Evolutionary conservation across 2,113 vertebrate species (phyloP), one percentile per base, ranked within the genome.

Genomic region (Lamprotornis superbus): DNA sequence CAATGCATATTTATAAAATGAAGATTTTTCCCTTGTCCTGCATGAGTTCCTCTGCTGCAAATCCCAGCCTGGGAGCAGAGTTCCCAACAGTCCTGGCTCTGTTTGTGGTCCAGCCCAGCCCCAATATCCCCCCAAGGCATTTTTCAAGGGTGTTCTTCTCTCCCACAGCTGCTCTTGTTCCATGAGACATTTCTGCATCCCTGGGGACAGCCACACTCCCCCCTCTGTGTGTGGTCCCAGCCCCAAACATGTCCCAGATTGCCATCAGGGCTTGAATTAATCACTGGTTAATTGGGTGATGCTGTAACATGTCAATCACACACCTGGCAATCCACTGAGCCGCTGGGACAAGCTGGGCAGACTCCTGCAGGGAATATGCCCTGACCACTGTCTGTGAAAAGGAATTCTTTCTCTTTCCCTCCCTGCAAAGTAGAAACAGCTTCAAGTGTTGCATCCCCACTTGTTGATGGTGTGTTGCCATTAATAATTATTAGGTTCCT

Each of bases 281-380:
- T 93, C 55, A 28, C 63, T 5, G 7, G 0, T 46, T 87, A 78
- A 87, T 39, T 52, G 63, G 44, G 53, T n/a, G 74, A 4, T 57
- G 79, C 25, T 55, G 82, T 7, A 53, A 61, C n/a, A 6, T 2
- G 0, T 77, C 81, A 37, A 31, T 11, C 44, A 2, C 55, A 4
- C 47, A n/a, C 75, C 73, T 69, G 53, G 21, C 12, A 46, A 17
- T 4, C 12, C 57, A 2, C 11, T 17, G 64, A 20, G 31, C 25
- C 69, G 4, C 50, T 28, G 78, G 67, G 39, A 0, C 11, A 2
- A 63, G 3, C 4, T 27, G 67, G 39, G 0, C 10, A 2, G 60
- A 2, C 4, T 28, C 5, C 39, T 9, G 15, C 7, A 0, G 5
- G 55, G 40, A 8, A 5, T 1, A 3, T 0, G 12, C 1, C 3